Evolutionary conservation across 2,113 vertebrate genomes (phyloP).

Genomic region (Dromiciops gliroides): DNA sequence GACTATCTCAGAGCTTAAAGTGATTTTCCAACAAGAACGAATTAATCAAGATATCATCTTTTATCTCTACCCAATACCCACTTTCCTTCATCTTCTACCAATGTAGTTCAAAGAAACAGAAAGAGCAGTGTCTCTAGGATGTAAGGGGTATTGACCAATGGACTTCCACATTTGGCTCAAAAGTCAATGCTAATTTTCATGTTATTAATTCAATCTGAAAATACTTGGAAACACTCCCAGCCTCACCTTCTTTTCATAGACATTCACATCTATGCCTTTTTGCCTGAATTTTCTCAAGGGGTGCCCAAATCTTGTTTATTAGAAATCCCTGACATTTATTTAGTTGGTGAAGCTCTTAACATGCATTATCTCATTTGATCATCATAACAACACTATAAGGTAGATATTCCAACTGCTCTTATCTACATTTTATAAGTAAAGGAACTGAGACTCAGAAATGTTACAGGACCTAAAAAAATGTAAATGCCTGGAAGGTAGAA

Average conservation of each 20-base stretch:
- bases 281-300: neutral
- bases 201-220: neutral
- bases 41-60: neutral
- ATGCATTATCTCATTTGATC: neutral
- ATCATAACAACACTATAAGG: neutral
- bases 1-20: neutral
- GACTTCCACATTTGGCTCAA: neutral
- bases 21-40: neutral
- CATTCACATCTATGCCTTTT: neutral
- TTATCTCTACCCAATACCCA: neutral
- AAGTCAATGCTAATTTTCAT: neutral
- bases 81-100: neutral
- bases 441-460: neutral
- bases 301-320: neutral
- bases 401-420: neutral
- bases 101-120: neutral
- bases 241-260: neutral
- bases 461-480: neutral
- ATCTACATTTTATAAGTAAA: neutral
- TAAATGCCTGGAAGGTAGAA: neutral
- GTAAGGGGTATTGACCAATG: neutral
- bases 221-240: neutral
- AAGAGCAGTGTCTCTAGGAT: neutral
- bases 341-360: neutral
- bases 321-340: neutral